Conservation (phyloP, 2,888 invertebrate species). For the Synanthedon vespiformis region DNA sequence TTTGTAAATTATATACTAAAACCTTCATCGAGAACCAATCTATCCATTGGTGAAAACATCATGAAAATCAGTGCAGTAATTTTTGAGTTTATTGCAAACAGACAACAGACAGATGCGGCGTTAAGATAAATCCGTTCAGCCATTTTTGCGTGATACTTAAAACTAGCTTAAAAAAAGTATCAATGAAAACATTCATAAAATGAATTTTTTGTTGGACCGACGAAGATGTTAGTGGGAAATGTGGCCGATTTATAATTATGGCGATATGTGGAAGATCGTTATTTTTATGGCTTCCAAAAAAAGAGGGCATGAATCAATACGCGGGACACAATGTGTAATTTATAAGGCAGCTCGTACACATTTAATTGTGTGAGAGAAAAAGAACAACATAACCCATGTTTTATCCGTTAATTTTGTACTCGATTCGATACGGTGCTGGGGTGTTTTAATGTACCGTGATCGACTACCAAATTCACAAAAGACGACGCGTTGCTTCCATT, state of each 20-base stretch:
- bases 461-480: neutral
- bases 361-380: slow-evolving; percentile 44
- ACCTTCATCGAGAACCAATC: too few species aligned
- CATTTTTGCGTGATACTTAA: too few species aligned
- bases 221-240: slow-evolving; percentile 15
- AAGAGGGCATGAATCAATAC: slow-evolving; percentile 49
- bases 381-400: slow-evolving; percentile 25
- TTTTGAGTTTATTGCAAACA: too few species aligned
- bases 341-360: slow-evolving; percentile 39
- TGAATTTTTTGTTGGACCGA: neutral
- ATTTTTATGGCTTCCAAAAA: slow-evolving; percentile 59
- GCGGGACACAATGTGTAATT: slow-evolving; percentile 48
- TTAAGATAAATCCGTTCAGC: too few species aligned
- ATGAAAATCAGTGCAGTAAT: too few species aligned
- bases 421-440: slow-evolving; percentile 38
- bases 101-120: too few species aligned
- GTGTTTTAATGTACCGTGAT: slow-evolving; percentile 10
- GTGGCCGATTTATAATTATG: slow-evolving; percentile 45
- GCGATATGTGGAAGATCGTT: slow-evolving; percentile 52
- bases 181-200: too few species aligned
- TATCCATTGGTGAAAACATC: too few species aligned
- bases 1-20: too few species aligned
- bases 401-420: slow-evolving; percentile 40
- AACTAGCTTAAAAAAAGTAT: too few species aligned
- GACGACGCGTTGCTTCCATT: too few species aligned